These are phyloP conservation scores for Drosophila parthenogenetica DNA, from an alignment of 2,888 invertebrate species.

Conservation along the genomic window DNA sequence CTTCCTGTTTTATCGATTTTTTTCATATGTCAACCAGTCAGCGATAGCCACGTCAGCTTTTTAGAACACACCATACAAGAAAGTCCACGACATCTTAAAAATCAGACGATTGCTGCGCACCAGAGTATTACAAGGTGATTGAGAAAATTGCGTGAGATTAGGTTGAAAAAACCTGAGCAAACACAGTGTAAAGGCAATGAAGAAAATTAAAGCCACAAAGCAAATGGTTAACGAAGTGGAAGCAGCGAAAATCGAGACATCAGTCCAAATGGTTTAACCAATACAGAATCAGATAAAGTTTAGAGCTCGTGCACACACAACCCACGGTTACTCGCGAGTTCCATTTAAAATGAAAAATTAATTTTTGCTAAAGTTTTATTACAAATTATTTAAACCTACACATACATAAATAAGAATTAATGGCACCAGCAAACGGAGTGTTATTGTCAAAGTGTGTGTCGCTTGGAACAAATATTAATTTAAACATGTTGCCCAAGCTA, in stretches of 20 bases:
- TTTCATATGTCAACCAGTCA: slow-evolving; percentile 32
- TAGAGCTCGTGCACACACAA: slow-evolving; percentile 39
- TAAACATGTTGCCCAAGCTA: slow-evolving; percentile 74
- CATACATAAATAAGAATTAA: slow-evolving; percentile 31
- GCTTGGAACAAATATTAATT: slow-evolving; percentile 76
- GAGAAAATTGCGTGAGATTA: slow-evolving; percentile 69
- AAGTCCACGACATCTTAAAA: slow-evolving; percentile 58
- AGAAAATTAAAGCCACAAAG: slow-evolving; percentile 63
- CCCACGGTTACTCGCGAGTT: slow-evolving; percentile 35
- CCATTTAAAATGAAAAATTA: slow-evolving; percentile 54
- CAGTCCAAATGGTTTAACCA: slow-evolving; percentile 49
- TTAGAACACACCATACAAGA: slow-evolving; percentile 42
- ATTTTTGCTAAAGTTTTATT: slow-evolving; percentile 19
- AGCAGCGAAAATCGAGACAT: slow-evolving; percentile 43
- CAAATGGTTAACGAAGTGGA: slow-evolving; percentile 51
- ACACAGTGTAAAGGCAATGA: slow-evolving; percentile 62
- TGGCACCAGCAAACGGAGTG: slow-evolving; percentile 76
- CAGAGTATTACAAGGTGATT: slow-evolving; percentile 59
- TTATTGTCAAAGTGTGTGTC: slow-evolving; percentile 83
- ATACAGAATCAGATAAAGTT: slow-evolving; percentile 61
- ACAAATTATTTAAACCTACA: slow-evolving; percentile 13
- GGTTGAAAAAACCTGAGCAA: slow-evolving; percentile 41
- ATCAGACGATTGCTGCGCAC: slow-evolving; percentile 34
- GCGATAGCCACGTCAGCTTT: slow-evolving; percentile 68
- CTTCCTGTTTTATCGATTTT: slow-evolving; percentile 1